Percentiles rank a stretch among this genome's conserved stretches.
Conservation (phyloP, 2,113 vertebrate species). For the Toxotes jaculatrix region DNA sequence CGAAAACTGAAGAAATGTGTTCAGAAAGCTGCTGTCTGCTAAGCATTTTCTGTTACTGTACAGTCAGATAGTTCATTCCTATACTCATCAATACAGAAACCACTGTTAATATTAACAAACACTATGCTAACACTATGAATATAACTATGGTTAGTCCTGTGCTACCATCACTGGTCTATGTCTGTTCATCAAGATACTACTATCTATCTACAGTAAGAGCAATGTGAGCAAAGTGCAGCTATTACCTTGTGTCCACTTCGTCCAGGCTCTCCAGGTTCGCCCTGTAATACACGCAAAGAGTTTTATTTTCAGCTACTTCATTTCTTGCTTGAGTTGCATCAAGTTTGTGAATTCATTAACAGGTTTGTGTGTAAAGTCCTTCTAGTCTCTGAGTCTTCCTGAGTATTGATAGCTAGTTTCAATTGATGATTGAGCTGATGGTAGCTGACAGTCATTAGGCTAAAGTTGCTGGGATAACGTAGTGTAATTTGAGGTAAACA, state of each 20-base stretch:
- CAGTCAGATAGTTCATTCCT: not conserved
- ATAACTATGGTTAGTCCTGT: not conserved
- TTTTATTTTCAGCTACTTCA: not conserved
- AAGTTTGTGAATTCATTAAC: not conserved
- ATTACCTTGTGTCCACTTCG: constrained; percentile 94
- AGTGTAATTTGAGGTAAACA: not conserved
- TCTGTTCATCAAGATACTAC: not conserved
- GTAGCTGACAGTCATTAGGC: not conserved
- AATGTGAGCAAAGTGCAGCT: constrained; percentile 2
- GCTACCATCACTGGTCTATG: not conserved
- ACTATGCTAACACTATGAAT: not conserved
- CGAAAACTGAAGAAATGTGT: not conserved
- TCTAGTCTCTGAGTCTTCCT: not conserved
- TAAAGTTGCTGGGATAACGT: not conserved
- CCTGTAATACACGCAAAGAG: constrained; percentile 83
- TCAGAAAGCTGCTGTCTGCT: not conserved
- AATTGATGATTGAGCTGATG: not conserved
- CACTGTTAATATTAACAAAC: not conserved
- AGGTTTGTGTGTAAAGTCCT: not conserved
- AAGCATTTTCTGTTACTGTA: not conserved
- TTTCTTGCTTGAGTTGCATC: not conserved
- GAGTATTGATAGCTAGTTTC: not conserved
- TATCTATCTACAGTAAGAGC: not conserved
- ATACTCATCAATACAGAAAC: not conserved
- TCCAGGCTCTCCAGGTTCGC: constrained; percentile 96